A percentile compares a stretch with the other conserved stretches of the same genome.
Evolutionary conservation across 2,113 vertebrate species (phyloP).

Genomic region (Smithornis capensis): DNA sequence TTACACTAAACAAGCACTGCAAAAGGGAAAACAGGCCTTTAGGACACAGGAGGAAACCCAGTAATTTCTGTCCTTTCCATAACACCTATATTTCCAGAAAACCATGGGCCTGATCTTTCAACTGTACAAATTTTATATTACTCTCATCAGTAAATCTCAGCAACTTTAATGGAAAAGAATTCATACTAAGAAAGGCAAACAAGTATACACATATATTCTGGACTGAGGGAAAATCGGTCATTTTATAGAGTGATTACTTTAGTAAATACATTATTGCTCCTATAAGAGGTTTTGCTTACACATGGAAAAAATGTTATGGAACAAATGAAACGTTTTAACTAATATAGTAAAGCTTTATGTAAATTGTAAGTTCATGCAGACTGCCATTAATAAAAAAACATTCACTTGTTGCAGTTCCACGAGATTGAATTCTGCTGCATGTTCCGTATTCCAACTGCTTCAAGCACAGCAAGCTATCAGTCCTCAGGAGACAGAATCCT

Average conservation of each 20-base stretch:
- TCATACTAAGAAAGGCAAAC: background rate
- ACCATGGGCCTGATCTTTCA: background rate
- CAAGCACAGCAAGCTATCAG: background rate
- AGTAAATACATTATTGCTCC: background rate
- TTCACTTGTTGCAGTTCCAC: background rate
- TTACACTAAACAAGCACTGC: conserved; percentile 13
- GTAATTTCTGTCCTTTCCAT: background rate
- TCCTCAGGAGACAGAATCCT: background rate
- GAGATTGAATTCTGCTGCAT: background rate
- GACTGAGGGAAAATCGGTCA: background rate
- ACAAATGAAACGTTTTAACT: background rate
- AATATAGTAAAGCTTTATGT: background rate
- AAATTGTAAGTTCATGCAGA: background rate
- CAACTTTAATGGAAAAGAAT: background rate
- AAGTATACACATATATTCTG: background rate
- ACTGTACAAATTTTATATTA: background rate
- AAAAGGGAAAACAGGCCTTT: background rate
- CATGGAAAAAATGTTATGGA: background rate
- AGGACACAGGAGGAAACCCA: background rate
- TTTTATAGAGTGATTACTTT: background rate
- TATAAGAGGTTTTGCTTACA: background rate
- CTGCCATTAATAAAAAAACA: background rate
- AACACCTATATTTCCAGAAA: background rate
- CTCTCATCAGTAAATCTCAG: background rate
- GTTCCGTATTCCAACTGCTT: background rate